phyloP scores from a whole-genome alignment of 2,888 invertebrate species.

The Tetragonisca angustula region DNA sequence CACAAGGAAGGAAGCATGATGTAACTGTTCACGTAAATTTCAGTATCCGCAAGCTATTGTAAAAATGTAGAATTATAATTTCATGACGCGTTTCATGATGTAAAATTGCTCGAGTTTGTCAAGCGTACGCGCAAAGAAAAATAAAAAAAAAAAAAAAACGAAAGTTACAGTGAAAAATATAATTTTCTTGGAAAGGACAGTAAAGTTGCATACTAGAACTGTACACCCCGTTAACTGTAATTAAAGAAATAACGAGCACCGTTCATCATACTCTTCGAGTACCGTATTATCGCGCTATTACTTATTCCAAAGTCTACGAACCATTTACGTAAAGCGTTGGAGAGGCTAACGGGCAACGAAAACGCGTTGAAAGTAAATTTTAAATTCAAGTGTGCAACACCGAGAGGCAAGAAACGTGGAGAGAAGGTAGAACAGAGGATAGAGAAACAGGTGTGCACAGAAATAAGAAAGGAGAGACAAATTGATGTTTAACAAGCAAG shows the following conservation, averaged over 20 bases:
- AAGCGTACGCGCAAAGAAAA: neutral
- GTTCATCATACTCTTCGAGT: slow-evolving; percentile 5
- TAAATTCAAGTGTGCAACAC: neutral
- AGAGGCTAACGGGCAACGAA: neutral
- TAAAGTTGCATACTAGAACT: neutral
- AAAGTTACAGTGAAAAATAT: neutral
- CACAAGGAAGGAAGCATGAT: neutral
- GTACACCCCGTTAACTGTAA: slow-evolving; percentile 15
- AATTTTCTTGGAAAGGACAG: neutral
- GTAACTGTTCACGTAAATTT: neutral
- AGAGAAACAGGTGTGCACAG: too few species aligned
- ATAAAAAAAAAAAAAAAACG: neutral
- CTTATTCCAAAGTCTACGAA: neutral
- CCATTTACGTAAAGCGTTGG: neutral
- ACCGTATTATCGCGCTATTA: slow-evolving; percentile 14
- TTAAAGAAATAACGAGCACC: slow-evolving; percentile 15
- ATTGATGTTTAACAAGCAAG: neutral
- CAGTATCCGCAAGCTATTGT: too few species aligned
- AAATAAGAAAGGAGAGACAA: neutral
- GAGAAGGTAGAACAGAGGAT: neutral
- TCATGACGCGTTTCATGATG: too few species aligned
- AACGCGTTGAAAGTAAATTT: slow-evolving; percentile 7
- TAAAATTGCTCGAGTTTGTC: too few species aligned
- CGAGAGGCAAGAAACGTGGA: neutral
- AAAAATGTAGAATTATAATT: too few species aligned